A percentile compares a stretch with the other conserved stretches of the same genome.
phyloP scores from a whole-genome alignment of 2,113 vertebrate species.

The Chionomys nivalis region DNA sequence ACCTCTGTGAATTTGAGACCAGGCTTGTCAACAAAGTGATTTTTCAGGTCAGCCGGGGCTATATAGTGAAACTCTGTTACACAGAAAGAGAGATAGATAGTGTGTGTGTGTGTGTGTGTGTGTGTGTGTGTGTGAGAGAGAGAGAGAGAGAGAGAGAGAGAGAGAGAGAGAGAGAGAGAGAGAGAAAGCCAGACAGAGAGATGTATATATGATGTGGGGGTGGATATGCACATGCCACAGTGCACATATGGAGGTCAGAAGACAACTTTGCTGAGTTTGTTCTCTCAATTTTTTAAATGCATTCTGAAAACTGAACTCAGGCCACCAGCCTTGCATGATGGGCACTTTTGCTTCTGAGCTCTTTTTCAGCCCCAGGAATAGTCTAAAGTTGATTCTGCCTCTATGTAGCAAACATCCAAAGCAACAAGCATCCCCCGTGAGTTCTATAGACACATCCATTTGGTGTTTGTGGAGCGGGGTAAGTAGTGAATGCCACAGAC shows the following conservation, averaged over 20 bases:
- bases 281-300: neutral
- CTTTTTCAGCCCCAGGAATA: neutral
- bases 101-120: no score
- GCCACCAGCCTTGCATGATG: neutral
- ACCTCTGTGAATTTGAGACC: neutral
- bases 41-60: neutral
- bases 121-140: no score
- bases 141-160: neutral
- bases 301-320: neutral
- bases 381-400: neutral
- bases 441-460: no score
- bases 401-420: no score
- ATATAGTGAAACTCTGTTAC: neutral
- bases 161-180: neutral
- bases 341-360: neutral
- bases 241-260: neutral
- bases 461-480: no score
- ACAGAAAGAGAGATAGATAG: neutral
- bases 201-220: neutral
- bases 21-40: neutral
- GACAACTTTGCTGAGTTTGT: neutral
- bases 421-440: no score
- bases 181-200: neutral
- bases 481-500: no score
- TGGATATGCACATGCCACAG: neutral